Evolutionary conservation across 2,888 invertebrate genomes (phyloP), one percentile per base, ranked within the genome.

Genomic region (Perizoma affinitatum): DNA sequence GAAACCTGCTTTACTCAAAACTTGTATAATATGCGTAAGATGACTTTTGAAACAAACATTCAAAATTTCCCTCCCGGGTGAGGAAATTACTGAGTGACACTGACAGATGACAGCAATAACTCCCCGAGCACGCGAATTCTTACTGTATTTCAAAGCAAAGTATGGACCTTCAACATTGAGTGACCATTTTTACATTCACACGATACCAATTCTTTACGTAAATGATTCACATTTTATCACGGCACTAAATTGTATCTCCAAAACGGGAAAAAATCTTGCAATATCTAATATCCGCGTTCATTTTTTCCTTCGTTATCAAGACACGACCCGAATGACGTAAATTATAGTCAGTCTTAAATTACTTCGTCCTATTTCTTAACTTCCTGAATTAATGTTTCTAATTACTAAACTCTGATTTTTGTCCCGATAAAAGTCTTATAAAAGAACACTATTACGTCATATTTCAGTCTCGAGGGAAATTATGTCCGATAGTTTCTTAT

Each of bases 81-180:
- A 83, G 84, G 81, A 87, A 87, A 88, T 89, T 86, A 86, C 85
- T 79, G 79, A 83, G 83, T 79, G 87, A 84, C 88, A 82, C 79
- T 88, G 89, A 90, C 84, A 85, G 82, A 90, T 89, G 85, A 83
- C 79, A 79, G 83, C 86, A 86, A 88, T 88, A 87, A 87, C 81
- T 87, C 80, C 78, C 78, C 71, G 71, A 77, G 76, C 79, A 79
- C 80, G 75, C 79, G 79, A 79, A 82, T 79, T 78, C 78, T 73
- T 73, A 71, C 75, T 78, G 73, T 80, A 75, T 82, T 79, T 76
- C 74, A 74, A 77, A 78, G 72, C 68, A 74, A 75, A 81, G 76
- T 76, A 74, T 75, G 73, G 73, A 74, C 74, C 75, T 68, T 69
- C 67, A 66, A 71, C 70, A 75, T 75, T 78, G 72, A 70, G 71